Evolutionary conservation across 1,140 invertebrate genomes (phyloP).

Genomic region (Bombus huntii): DNA sequence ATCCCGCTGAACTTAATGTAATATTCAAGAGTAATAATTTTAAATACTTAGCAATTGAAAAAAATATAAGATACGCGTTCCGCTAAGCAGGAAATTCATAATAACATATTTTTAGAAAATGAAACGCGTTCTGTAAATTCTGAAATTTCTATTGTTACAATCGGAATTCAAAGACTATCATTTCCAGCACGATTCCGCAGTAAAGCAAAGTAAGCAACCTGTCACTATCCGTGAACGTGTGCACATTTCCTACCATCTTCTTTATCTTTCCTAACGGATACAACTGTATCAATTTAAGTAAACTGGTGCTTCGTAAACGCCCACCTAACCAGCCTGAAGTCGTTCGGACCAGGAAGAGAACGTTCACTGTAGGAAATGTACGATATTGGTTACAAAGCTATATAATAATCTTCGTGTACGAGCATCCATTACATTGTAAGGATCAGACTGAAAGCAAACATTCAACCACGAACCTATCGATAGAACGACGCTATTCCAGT

Average conservation of each 20-base stretch:
- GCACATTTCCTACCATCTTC: constrained; percentile 8
- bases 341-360: constrained; percentile 24
- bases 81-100: no score
- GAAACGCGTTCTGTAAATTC: no score
- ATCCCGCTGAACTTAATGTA: no score
- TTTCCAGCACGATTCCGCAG: no score
- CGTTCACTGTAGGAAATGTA: constrained; percentile 8
- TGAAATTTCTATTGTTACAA: no score
- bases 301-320: constrained; percentile 47
- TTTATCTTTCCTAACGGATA: background rate
- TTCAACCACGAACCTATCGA: background rate
- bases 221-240: no score
- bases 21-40: no score
- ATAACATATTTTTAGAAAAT: no score
- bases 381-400: constrained; percentile 2
- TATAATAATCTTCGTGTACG: background rate
- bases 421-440: background rate
- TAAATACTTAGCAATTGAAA: no score
- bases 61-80: no score
- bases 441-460: background rate
- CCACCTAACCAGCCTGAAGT: constrained; percentile 30
- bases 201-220: no score
- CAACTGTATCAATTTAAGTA: constrained; percentile 44
- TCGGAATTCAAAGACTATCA: no score
- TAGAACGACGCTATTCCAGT: background rate